phyloP scores from a whole-genome alignment of 1,140 invertebrate genomes.

The Brachionus rotundiformis region DNA sequence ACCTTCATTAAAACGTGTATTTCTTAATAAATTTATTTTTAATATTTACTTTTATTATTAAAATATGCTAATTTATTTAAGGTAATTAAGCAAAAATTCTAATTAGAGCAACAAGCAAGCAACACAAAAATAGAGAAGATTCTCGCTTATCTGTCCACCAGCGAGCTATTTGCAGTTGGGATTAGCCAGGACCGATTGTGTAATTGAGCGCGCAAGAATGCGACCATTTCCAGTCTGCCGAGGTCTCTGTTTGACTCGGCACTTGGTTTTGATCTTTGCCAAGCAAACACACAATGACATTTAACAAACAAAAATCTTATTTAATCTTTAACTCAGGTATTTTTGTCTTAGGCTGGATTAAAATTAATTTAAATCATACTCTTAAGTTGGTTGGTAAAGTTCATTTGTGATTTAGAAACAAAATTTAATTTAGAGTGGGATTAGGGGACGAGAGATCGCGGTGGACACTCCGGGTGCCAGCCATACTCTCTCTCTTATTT shows the following conservation, averaged over 20 bases:
- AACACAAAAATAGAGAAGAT: no score
- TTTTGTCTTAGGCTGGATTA: constrained; percentile 21
- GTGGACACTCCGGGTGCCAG: no score
- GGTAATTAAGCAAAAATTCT: constrained; percentile 16
- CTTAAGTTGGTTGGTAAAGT: constrained; percentile 11
- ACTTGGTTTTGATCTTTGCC: neutral
- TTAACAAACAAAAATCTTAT: constrained; percentile 35
- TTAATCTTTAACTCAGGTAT: constrained; percentile 42
- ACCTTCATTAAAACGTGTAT: neutral
- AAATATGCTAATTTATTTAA: neutral
- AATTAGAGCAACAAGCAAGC: no score
- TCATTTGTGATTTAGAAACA: neutral
- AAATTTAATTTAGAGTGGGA: neutral
- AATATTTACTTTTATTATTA: constrained; percentile 25
- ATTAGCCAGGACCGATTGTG: no score
- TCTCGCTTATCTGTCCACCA: no score
- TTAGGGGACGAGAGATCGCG: neutral
- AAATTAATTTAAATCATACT: constrained; percentile 21
- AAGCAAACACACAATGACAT: neutral
- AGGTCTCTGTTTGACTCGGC: constrained; percentile 1
- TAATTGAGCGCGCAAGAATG: no score
- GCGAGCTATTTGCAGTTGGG: no score
- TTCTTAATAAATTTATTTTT: constrained; percentile 8
- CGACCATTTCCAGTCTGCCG: neutral
- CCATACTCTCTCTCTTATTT: no score